These are phyloP conservation scores for Sylvia borin DNA, from an alignment of 2,797 vertebrate genomes.

Conservation along the genomic window DNA sequence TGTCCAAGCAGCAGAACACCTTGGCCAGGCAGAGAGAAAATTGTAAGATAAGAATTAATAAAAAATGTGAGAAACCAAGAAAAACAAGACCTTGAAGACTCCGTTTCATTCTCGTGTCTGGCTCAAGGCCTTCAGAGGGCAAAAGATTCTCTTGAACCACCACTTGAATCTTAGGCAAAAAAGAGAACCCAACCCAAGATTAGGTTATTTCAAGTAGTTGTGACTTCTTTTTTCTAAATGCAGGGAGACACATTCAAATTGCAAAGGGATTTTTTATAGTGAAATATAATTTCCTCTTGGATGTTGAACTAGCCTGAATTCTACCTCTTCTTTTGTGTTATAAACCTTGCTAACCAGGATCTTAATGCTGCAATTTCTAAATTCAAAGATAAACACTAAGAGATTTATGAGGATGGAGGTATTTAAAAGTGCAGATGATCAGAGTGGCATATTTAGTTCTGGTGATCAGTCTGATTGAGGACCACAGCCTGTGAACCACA, in stretches of 20 bases:
- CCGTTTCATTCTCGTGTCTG: too few relatives aligned
- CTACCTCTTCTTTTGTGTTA: neutral
- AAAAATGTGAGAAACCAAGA: too few relatives aligned
- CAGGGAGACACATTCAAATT: neutral
- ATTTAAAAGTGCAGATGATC: neutral
- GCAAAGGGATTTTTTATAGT: accelerated
- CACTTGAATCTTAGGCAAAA: too few relatives aligned
- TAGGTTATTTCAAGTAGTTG: neutral
- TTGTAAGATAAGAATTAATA: too few relatives aligned
- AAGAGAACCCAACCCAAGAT: too few relatives aligned
- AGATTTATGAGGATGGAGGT: neutral
- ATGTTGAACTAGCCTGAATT: neutral
- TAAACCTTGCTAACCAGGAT: neutral
- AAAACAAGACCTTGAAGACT: too few relatives aligned
- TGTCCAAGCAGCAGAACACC: too few relatives aligned
- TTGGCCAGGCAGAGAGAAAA: too few relatives aligned
- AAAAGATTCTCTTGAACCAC: too few relatives aligned
- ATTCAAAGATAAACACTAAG: neutral
- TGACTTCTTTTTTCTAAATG: neutral
- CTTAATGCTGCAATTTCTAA: neutral
- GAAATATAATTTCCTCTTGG: neutral
- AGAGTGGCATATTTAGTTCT: neutral
- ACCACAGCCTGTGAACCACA: neutral
- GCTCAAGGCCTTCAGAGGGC: too few relatives aligned
- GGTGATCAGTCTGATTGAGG: neutral